Evolutionary conservation across 2,113 vertebrate species (phyloP).

Genomic region (Monopterus albus): DNA sequence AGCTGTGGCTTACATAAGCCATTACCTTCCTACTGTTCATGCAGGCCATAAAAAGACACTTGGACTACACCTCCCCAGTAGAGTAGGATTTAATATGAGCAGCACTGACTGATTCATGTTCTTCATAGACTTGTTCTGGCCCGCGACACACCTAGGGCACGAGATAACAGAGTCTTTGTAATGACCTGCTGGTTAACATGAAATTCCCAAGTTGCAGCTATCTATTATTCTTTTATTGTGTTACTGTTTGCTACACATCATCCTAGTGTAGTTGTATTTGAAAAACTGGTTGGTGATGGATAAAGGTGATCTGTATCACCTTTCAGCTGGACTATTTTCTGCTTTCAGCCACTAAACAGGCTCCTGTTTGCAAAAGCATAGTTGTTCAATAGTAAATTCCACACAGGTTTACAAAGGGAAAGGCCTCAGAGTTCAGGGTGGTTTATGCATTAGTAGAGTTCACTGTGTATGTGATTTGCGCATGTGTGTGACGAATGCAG

Average conservation of each 20-base stretch:
- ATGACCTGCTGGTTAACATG: constrained; percentile 22
- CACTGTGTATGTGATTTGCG: constrained; percentile 19
- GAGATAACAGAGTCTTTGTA: constrained; percentile 40
- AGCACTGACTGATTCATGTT: constrained; percentile 31
- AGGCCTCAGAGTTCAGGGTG: not conserved
- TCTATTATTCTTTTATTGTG: constrained; percentile 48
- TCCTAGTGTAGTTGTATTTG: constrained; percentile 39
- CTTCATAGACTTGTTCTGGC: constrained; percentile 16
- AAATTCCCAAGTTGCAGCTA: constrained; percentile 24
- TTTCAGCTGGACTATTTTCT: constrained; percentile 26
- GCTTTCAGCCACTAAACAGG: not conserved
- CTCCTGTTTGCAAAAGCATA: constrained; percentile 21
- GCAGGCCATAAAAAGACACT: not conserved
- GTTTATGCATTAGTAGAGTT: not conserved
- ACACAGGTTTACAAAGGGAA: not conserved
- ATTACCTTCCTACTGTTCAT: not conserved
- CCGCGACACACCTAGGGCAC: constrained; percentile 34
- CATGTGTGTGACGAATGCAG: constrained; percentile 45
- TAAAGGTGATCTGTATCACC: constrained; percentile 40
- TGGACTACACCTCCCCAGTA: not conserved
- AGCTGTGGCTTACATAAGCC: not conserved
- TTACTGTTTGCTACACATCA: constrained; percentile 41
- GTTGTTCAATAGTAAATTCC: constrained; percentile 26
- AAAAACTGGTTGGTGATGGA: constrained; percentile 64
- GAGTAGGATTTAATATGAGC: constrained; percentile 1